Conservation (phyloP, 2,113 vertebrate species). For the Ictalurus furcatus region DNA sequence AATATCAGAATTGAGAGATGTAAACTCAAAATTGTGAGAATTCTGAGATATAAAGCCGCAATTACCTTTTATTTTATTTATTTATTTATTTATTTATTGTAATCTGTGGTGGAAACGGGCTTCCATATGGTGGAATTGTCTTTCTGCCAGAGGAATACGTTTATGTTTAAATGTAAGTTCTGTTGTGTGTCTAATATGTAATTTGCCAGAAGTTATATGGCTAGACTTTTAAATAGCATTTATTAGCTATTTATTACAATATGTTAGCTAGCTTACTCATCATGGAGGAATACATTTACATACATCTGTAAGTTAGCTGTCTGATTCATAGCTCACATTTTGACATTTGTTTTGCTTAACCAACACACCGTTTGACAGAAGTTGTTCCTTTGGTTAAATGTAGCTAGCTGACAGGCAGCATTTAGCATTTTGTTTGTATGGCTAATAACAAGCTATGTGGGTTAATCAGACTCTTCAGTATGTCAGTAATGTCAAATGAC, state of each 20-base stretch:
- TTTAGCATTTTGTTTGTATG: not conserved
- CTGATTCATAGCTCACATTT: not conserved
- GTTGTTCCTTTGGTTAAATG: not conserved
- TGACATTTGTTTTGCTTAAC: not conserved
- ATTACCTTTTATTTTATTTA: too few species aligned
- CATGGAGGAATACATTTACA: not conserved
- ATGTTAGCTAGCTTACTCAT: not conserved
- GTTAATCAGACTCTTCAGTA: not conserved
- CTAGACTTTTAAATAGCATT: not conserved
- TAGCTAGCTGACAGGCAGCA: not conserved
- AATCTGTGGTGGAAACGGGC: too few species aligned
- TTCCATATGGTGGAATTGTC: not conserved
- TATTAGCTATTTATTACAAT: not conserved
- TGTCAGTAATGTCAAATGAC: not conserved
- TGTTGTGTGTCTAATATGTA: not conserved
- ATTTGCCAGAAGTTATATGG: not conserved
- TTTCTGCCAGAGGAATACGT: not conserved
- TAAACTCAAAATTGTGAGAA: too few species aligned
- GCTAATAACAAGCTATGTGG: not conserved
- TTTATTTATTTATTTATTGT: too few species aligned
- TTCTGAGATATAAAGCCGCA: too few species aligned
- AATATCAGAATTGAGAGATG: too few species aligned
- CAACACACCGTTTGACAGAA: not conserved
- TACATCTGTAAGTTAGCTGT: not conserved
- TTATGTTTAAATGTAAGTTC: not conserved